Base-by-base conservation (phyloP, 35 echinoderm and acorn worm genomes). In the Stichopus chloronotus region DNA sequence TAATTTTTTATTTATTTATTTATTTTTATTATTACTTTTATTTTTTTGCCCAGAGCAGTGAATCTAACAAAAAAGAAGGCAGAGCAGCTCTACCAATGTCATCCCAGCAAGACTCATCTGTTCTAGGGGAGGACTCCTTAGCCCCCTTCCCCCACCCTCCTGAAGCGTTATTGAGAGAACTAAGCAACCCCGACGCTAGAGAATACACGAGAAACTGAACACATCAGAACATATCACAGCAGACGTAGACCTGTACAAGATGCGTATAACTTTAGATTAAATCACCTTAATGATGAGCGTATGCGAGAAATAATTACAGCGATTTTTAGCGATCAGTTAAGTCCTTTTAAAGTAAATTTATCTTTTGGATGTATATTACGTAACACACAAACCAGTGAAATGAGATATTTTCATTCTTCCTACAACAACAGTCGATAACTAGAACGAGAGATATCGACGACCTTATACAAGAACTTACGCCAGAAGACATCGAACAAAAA, bases 221-320 rank as follows among this genome's bases (percentile, higher is more conserved):
- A 13, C 11, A 81, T 81, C 78, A 24, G 78, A 21, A 81, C 78
- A 13, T 21, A 81, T 54, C 78, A 81, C 17, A 81, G 52, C 6
- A 81, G 78, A 22, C 13, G 52, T 12, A 13, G 22, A 12, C 78
- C 13, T 17, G 16, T 81, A 54, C 83, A 86, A 86, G 83, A 86
- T 86, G 55, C 21, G 83, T 86, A 85, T 58, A 86, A 86, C 5
- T 86, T 86, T 57, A 54, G 83, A 56, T 86, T 86, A n/a, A 86
- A 21, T 86, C 55, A 4, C 13, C 55, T 86, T 86, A 52, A 86
- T 21, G 55, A 23, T 11, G 9, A 5, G 5, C 55, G 21, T 58
- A 58, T 86, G 16, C 13, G 9, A 86, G 56, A 56, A 13, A 11
- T 86, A 16, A 10, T 86, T 13, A 87, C 57, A 24, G 84, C 21